phyloP scores from a whole-genome alignment of 2,113 vertebrate genomes.

The Petrocephalus microphthalmus region DNA sequence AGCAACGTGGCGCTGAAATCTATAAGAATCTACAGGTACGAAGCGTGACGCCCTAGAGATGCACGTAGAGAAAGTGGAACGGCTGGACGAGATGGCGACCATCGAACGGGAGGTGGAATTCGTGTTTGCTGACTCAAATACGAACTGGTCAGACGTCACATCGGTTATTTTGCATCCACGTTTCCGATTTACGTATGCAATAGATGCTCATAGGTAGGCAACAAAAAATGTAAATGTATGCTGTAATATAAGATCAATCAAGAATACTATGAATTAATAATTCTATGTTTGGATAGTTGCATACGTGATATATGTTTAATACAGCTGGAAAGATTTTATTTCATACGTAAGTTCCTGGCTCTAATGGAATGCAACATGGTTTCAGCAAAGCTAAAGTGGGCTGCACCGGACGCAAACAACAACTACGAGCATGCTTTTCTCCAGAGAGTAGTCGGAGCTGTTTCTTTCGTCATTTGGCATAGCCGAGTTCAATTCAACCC shows the following conservation, averaged over 20 bases:
- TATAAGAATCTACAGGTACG: slow-evolving; percentile 8
- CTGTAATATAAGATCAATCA: background rate
- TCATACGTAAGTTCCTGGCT: background rate
- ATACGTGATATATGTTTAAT: background rate
- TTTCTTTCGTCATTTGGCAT: background rate
- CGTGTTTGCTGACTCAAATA: background rate
- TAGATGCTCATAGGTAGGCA: background rate
- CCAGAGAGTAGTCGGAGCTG: background rate
- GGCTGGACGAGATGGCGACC: background rate
- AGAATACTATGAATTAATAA: background rate
- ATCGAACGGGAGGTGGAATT: background rate
- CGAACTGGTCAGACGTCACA: background rate
- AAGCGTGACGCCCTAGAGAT: background rate
- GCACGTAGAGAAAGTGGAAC: background rate
- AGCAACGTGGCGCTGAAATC: background rate
- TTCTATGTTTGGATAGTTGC: background rate
- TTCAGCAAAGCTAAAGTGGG: background rate
- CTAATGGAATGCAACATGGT: background rate
- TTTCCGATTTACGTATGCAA: background rate
- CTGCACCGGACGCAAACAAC: background rate
- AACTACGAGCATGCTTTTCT: background rate
- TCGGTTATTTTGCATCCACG: background rate
- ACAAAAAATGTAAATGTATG: background rate
- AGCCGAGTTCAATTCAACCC: background rate
- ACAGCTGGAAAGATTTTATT: background rate